Conservation (phyloP, 2,113 vertebrate genomes). For the Grallaria varia region DNA sequence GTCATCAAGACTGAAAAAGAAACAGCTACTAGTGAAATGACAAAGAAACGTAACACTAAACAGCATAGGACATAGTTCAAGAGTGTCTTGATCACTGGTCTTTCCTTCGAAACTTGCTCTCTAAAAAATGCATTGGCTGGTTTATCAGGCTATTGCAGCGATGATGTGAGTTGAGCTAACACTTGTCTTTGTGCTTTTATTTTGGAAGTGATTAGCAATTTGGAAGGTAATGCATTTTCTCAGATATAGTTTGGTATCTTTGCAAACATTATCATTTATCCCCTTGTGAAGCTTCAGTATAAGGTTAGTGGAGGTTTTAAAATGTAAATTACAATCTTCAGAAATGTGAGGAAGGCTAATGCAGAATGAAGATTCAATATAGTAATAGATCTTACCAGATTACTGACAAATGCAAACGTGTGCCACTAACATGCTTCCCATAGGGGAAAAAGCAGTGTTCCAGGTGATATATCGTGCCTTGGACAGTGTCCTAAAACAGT, state of each 20-base stretch:
- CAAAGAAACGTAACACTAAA: neutral
- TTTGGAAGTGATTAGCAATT: neutral
- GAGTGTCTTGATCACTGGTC: neutral
- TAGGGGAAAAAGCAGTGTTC: neutral
- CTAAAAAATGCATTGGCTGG: neutral
- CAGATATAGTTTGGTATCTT: neutral
- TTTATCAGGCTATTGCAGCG: neutral
- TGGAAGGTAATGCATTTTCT: neutral
- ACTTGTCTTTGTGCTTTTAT: neutral
- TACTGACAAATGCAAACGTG: neutral
- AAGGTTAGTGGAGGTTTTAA: neutral
- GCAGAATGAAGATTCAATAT: neutral
- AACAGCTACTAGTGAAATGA: neutral
- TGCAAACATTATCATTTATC: neutral
- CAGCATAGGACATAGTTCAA: neutral
- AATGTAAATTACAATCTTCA: neutral
- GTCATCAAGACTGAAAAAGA: neutral
- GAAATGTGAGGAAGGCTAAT: neutral
- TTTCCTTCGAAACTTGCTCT: neutral
- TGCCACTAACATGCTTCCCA: rapidly evolving
- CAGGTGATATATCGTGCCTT: neutral
- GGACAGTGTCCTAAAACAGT: neutral
- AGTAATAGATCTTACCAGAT: neutral
- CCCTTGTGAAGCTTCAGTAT: neutral
- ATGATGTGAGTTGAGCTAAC: neutral